phyloP scores from a whole-genome alignment of 2,113 vertebrate genomes.

The Gulo gulo region DNA sequence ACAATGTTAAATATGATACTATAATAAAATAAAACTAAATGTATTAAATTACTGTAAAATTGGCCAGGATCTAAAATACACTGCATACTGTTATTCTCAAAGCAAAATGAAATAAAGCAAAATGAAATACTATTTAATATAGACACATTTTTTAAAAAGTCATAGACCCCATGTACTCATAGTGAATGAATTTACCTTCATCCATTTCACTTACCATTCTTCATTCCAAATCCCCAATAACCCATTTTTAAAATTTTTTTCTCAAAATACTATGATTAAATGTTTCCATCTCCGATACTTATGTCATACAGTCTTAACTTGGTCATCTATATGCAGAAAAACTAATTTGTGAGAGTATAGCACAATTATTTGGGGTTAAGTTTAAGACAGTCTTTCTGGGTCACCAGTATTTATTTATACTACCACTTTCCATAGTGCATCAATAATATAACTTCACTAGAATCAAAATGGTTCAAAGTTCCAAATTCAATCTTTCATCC shows the following conservation, averaged over 20 bases:
- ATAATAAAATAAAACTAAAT: neutral
- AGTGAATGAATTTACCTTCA: neutral
- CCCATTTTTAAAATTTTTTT: neutral
- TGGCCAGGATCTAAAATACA: neutral
- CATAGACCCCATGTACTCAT: neutral
- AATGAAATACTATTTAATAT: neutral
- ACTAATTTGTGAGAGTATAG: neutral
- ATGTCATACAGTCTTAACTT: neutral
- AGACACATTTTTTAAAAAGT: neutral
- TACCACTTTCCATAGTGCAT: neutral
- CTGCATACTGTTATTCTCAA: neutral
- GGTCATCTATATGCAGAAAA: neutral
- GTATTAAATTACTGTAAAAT: neutral
- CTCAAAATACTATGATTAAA: neutral
- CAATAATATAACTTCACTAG: neutral
- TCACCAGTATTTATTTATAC: neutral
- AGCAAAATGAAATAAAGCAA: neutral
- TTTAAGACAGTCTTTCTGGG: neutral
- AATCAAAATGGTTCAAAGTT: neutral
- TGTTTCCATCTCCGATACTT: neutral
- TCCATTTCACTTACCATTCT: neutral
- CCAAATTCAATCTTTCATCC: neutral
- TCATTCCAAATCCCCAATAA: neutral
- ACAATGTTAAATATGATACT: neutral
- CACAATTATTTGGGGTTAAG: neutral